Base-by-base conservation (phyloP, 2,797 vertebrate species). In the Denticeps clupeoides region DNA sequence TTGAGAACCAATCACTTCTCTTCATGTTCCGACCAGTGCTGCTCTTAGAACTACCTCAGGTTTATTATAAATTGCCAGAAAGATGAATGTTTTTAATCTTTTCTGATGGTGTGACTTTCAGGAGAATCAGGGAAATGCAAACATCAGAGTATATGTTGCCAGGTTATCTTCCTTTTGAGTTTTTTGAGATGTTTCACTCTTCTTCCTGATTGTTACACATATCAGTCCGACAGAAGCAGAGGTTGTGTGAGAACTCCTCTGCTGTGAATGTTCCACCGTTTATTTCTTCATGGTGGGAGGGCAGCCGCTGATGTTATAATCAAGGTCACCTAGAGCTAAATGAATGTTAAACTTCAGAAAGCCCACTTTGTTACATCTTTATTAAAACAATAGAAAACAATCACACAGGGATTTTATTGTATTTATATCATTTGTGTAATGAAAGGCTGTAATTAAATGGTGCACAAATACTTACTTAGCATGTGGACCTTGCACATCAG, bases 21-120 rank as follows among this genome's bases (percentile, higher is more conserved):
- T 78, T 68, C 50, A n/a, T 3, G 51, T 59, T 65, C 46, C 65
- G 42, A 43, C 67, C 45, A 47, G 70, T 70, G 79, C 78, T 77
- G 74, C 75, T 83, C 75, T 72, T 77, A 77, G 72, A 80, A 72
- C 73, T 78, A 75, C 75, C 79, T 84, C 80, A 82, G 80, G 78
- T 67, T 56, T 80, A 69, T 71, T 58, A 58, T 51, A 59, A 66
- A 56, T 60, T 51, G 63, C 58, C 77, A 80, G 77, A 75, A 77
- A 78, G 67, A 67, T 56, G 63, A 64, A 68, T 73, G 62, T 60
- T 74, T 68, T 77, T 78, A 69, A 73, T 40, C 12, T 28, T 25
- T 15, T 22, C 9, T 45, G 4, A 15, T 22, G 11, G 18, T 32
- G n/a, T 9, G 29, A 7, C 10, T 12, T 21, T n/a, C 16, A 52